Percentiles rank a stretch among this genome's conserved stretches.
phyloP scores from a whole-genome alignment of 1,140 invertebrate genomes.

The Drosophila orena region DNA sequence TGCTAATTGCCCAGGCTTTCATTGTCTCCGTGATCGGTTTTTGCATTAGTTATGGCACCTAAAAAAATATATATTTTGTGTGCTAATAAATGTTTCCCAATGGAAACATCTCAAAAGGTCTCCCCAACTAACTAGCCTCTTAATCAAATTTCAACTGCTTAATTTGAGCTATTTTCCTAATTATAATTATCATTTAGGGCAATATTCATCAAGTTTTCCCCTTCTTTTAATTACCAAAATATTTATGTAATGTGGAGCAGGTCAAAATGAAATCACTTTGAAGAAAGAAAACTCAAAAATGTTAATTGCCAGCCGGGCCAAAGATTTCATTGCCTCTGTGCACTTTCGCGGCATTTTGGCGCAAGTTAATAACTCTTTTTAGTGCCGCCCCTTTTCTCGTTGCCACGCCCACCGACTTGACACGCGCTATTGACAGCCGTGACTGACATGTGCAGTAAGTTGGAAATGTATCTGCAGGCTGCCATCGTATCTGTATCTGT shows the following conservation, averaged over 20 bases:
- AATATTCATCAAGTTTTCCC: too few relatives aligned
- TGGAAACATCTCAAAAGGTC: background rate
- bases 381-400: slow-evolving; percentile 5
- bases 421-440: slow-evolving; percentile 71
- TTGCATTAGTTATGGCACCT: background rate
- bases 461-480: slow-evolving; percentile 13
- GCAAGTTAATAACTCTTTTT: slow-evolving; percentile 33
- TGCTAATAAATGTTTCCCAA: background rate
- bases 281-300: slow-evolving; percentile 11
- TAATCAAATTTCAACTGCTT: too few relatives aligned
- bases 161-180: background rate
- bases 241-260: slow-evolving; percentile 7
- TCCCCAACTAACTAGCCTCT: background rate
- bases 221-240: background rate
- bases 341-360: slow-evolving; percentile 48
- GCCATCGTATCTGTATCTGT: slow-evolving; percentile 3
- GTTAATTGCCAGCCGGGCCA: slow-evolving; percentile 38
- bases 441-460: slow-evolving; percentile 68
- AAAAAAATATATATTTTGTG: background rate
- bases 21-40: slow-evolving; percentile 12
- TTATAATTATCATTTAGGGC: background rate
- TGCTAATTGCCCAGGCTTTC: slow-evolving; percentile 18
- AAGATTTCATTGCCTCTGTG: slow-evolving; percentile 19
- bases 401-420: slow-evolving; percentile 41
- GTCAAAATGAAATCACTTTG: background rate